Evolutionary conservation across 1,140 invertebrate genomes (phyloP), one percentile per base, ranked within the genome.

Genomic region (Drosophila nigrodunni): DNA sequence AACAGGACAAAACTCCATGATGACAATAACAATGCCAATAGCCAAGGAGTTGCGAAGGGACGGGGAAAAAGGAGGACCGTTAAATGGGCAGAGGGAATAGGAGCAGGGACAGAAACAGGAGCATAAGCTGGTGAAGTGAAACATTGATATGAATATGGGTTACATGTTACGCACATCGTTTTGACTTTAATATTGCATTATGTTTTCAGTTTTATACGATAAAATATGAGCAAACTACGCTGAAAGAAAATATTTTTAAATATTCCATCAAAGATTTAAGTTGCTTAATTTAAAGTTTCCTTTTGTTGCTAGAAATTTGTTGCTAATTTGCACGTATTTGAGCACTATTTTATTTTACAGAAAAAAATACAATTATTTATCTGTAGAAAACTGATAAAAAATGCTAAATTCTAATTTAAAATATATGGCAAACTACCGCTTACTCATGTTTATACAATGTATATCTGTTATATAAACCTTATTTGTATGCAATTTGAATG

Each of bases 171-270:
- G 80, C 82, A 87, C 80, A 71, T 74, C 79, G 66, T 80, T 83
- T 77, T 7, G 65, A 55, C 83, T 82, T 87, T 83, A 82, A 87
- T 83, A 83, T 72, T 65, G 58, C 69, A 80, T 79, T 71, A 82
- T 78, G 69, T 69, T 72, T 80, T 58, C 35, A 37, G 35, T 37
- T 71, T 55, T 49, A 74, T 86, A 78, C 70, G 77, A 60, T 50
- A 67, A 85, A 83, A 77, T 67, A 21, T 58, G 39, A 37, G 15
- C 39, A 39, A 34, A 11, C 52, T 52, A 11, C 37, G 3, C 6
- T 30, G 25, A 6, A 30, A 30, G 25, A 5, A 30, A 25, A 25
- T 25, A 4, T 25, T 25, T 1, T 4, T 25, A 25, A 25, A 25
- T 25, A 3, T 25, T 4, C 1, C 25, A 3, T 25, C 25, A 25